Evolutionary conservation across 2,797 vertebrate genomes (phyloP).

Genomic region (Geotrypetes seraphini): DNA sequence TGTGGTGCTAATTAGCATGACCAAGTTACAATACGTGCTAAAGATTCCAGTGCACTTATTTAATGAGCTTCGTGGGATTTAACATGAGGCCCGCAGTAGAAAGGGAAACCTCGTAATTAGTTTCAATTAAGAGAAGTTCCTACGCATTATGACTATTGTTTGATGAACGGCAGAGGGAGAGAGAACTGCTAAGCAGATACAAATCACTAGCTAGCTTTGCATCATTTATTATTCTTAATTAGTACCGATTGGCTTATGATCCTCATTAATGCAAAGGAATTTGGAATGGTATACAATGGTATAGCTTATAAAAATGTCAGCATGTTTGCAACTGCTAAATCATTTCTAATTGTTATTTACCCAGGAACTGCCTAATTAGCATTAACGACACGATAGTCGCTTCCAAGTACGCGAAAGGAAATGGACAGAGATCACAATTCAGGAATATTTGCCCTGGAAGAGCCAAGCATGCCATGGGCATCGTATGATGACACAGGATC

Average conservation of each 20-base stretch:
- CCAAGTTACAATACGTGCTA: slow-evolving; percentile 52
- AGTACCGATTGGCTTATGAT: slow-evolving; percentile 59
- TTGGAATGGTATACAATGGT: slow-evolving; percentile 60
- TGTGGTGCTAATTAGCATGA: slow-evolving; percentile 50
- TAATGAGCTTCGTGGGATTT: slow-evolving; percentile 66
- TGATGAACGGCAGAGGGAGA: slow-evolving; percentile 50
- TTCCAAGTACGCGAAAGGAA: slow-evolving; percentile 45
- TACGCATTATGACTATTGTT: slow-evolving; percentile 46
- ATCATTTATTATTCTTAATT: slow-evolving; percentile 62
- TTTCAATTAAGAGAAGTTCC: slow-evolving; percentile 62
- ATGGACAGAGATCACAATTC: slow-evolving; percentile 33
- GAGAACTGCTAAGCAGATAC: slow-evolving; percentile 52
- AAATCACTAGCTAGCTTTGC: slow-evolving; percentile 56
- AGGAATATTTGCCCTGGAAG: too few species aligned
- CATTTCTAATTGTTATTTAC: slow-evolving; percentile 69
- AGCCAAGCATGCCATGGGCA: too few species aligned
- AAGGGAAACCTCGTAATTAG: slow-evolving; percentile 65
- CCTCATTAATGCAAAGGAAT: slow-evolving; percentile 62
- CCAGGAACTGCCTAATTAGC: slow-evolving; percentile 53
- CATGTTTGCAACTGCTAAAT: slow-evolving; percentile 59
- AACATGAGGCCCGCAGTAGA: slow-evolving; percentile 55
- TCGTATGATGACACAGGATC: too few species aligned
- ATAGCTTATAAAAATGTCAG: slow-evolving; percentile 57
- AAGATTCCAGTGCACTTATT: slow-evolving; percentile 59
- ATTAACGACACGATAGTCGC: slow-evolving; percentile 57